Evolutionary conservation across 2,797 vertebrate species (phyloP), one percentile per base, ranked within the genome.

Genomic region (Cryptoprocta ferox): DNA sequence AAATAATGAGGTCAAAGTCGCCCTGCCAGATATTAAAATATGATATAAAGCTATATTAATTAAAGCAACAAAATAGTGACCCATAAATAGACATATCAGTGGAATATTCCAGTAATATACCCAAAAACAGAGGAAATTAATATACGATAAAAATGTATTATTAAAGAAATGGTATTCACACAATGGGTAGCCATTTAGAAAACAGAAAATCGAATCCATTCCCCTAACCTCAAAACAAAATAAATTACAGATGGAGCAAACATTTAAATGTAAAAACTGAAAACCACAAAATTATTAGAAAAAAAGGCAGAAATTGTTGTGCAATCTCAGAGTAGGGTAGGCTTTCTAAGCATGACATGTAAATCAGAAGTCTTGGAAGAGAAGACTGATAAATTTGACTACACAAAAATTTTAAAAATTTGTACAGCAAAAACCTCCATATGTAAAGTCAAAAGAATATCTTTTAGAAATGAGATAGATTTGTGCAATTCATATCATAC

Each of bases 161-260:
- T 70, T 94, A 78, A 70, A 94, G 16, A 95, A 95, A 97, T 88
- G 45, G 4, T 83, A 50, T 81, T 75, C 78, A 86, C 24, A 95
- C 56, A 97, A 83, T 95, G 50, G n/a, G 32, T 89, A 95, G 65
- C n/a, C 56, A 85, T 87, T 84, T 78, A 61, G 76, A 19, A 39
- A 24, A 65, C 81, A 82, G 95, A 78, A 85, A 66, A 73, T 56
- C 78, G 53, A 96, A 90, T 88, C 71, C 84, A 96, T 39, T 96
- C 66, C 63, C 94, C 56, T 87, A 91, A 79, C 32, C 42, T 95
- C 93, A 76, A 94, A 83, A 89, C 24, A 89, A 96, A 96, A 96
- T 91, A 95, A 93, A 94, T 96, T 96, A 95, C 89, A 98, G 90
- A 94, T 97, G 88, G n/a, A 53, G 28, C 18, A 92, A 96, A 97